A percentile compares a stretch with the other conserved stretches of the same genome.
Conservation (phyloP, 2,113 vertebrate species). For the Cyanistes caeruleus region DNA sequence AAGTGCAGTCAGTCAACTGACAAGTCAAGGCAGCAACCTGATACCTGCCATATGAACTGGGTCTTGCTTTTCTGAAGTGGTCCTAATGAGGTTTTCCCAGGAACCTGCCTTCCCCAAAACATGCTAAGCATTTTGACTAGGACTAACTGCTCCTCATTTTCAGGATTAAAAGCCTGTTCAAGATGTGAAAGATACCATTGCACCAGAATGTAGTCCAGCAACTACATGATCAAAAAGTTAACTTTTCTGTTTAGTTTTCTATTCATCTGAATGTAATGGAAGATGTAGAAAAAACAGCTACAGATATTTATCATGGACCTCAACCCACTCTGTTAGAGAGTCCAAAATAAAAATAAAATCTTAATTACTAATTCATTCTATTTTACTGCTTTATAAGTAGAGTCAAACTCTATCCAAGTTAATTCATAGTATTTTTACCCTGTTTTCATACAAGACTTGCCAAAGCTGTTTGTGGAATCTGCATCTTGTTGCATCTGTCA, state of each 20-base stretch:
- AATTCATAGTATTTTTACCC: background rate
- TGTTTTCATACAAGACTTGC: background rate
- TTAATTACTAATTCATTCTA: background rate
- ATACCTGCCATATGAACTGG: rapidly evolving
- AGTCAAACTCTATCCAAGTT: background rate
- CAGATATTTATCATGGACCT: background rate
- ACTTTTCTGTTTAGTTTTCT: background rate
- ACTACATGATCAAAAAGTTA: background rate
- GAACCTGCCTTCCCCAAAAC: background rate
- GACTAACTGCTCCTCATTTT: background rate
- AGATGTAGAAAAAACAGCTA: background rate
- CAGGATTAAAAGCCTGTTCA: background rate
- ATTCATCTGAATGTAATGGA: background rate
- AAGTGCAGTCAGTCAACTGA: too few species aligned
- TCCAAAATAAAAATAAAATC: background rate
- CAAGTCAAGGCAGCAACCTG: background rate
- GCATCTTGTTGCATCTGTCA: background rate
- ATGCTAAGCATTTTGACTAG: background rate
- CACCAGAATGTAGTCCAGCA: background rate
- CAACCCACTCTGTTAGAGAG: background rate
- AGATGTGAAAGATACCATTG: background rate
- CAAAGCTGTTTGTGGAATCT: background rate
- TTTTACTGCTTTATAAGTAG: background rate
- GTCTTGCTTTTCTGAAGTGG: background rate
- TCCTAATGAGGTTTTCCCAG: background rate